These are phyloP conservation scores for Siphonodentalium dalli DNA, from an alignment of 2,888 invertebrate species.

Conservation along the genomic window DNA sequence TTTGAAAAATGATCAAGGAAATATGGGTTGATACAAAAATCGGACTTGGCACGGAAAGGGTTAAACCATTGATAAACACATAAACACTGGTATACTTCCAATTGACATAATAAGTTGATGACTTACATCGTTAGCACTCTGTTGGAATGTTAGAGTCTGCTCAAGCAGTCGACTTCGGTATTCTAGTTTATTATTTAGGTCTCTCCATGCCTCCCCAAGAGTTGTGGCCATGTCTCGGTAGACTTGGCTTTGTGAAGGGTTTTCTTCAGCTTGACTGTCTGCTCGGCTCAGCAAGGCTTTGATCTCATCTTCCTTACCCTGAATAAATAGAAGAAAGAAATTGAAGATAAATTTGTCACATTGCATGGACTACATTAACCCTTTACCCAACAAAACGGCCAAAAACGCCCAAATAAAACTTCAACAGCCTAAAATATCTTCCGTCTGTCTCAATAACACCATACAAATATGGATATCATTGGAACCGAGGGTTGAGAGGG, in stretches of 20 bases:
- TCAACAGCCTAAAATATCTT: too few relatives aligned
- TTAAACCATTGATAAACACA: neutral
- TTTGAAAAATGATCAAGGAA: too few relatives aligned
- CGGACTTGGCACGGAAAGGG: neutral
- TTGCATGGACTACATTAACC: too few relatives aligned
- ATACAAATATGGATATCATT: too few relatives aligned
- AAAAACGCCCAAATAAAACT: too few relatives aligned
- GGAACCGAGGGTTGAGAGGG: too few relatives aligned
- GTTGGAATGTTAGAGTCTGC: conserved; percentile 80
- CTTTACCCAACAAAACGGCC: too few relatives aligned
- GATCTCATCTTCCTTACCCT: conserved; percentile 88
- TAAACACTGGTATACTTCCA: neutral
- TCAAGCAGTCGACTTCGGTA: conserved; percentile 79
- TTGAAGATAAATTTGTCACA: too few relatives aligned
- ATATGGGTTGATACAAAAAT: neutral
- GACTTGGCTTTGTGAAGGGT: conserved; percentile 76
- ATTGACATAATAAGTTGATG: neutral
- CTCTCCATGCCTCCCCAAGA: conserved; percentile 75
- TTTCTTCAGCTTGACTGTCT: conserved; percentile 78
- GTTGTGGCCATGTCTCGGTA: conserved; percentile 87
- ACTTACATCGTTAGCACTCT: conserved; percentile 67
- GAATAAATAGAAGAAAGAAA: too few relatives aligned
- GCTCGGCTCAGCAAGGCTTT: conserved; percentile 85
- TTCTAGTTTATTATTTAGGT: conserved; percentile 80
- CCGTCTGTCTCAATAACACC: too few relatives aligned